Percentiles rank a stretch among this genome's conserved stretches.
Evolutionary conservation across 2,113 vertebrate species (phyloP).

Genomic region (Psettodes erumei): DNA sequence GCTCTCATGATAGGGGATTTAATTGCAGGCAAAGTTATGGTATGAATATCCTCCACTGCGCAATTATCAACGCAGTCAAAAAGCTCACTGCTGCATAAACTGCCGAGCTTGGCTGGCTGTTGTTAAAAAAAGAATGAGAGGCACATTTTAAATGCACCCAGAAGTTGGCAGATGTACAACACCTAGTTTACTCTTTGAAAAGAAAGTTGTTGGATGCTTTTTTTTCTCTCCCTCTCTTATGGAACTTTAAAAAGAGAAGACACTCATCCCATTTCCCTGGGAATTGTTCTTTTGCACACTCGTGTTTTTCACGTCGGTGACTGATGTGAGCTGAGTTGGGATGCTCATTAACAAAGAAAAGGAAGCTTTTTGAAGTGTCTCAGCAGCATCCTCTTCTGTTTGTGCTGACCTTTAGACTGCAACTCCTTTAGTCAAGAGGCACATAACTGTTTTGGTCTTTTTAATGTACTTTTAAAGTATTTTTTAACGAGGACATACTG

Average conservation of each 20-base stretch:
- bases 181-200: constrained; percentile 57
- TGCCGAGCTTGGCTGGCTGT: constrained; percentile 53
- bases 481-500: neutral
- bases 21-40: constrained; percentile 75
- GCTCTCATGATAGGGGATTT: constrained; percentile 77
- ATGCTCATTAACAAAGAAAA: constrained; percentile 58
- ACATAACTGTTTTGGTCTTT: constrained; percentile 13
- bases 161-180: constrained; percentile 62
- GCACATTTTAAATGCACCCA: constrained; percentile 58
- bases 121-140: constrained; percentile 67
- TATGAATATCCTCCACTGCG: constrained; percentile 67
- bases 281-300: constrained; percentile 39
- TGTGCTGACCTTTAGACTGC: constrained; percentile 26
- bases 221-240: constrained; percentile 36
- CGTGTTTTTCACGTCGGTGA: constrained; percentile 37
- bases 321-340: constrained; percentile 50
- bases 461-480: constrained; percentile 8
- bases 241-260: constrained; percentile 53
- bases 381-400: constrained; percentile 20
- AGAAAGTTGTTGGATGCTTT: constrained; percentile 36
- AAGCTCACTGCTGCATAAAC: constrained; percentile 61
- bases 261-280: constrained; percentile 40
- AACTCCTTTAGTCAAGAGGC: constrained; percentile 4
- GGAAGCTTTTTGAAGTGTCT: constrained; percentile 36
- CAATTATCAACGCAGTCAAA: constrained; percentile 69